Evolutionary conservation across 2,888 invertebrate genomes (phyloP).

Genomic region (Erebia epiphron): DNA sequence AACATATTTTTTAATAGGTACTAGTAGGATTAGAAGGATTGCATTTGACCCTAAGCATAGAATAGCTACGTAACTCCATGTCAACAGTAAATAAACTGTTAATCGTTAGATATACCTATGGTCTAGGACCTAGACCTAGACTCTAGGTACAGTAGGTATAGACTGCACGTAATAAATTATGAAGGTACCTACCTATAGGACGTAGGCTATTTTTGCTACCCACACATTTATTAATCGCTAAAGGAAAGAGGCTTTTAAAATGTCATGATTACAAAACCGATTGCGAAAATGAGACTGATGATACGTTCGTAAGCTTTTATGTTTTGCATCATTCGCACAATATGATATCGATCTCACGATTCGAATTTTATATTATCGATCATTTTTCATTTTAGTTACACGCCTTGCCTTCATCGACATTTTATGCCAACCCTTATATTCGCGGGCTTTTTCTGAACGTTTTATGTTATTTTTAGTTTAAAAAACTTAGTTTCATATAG

Average conservation of each 20-base stretch:
- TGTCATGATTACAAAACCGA: constrained; percentile 36
- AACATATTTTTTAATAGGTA: too few species aligned
- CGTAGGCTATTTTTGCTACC: background rate
- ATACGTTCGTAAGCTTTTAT: constrained; percentile 41
- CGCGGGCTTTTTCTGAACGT: too few species aligned
- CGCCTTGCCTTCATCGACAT: constrained; percentile 32
- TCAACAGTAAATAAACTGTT: too few species aligned
- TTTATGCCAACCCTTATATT: constrained; percentile 10
- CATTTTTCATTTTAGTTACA: constrained; percentile 46
- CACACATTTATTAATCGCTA: background rate
- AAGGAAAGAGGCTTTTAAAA: constrained; percentile 21
- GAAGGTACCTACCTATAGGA: background rate
- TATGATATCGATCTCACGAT: constrained; percentile 45
- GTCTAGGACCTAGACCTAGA: too few species aligned
- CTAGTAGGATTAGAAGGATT: too few species aligned
- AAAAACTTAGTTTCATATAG: too few species aligned
- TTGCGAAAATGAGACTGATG: constrained; percentile 43
- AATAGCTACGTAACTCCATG: too few species aligned
- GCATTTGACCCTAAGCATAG: too few species aligned
- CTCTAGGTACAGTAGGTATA: too few species aligned
- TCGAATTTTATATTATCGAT: constrained; percentile 47
- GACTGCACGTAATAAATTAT: too few species aligned
- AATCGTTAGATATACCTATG: too few species aligned
- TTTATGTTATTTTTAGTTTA: background rate
- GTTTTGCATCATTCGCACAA: constrained; percentile 47